Conservation (phyloP, 2,113 vertebrate genomes). For the Cyanocitta stelleri region DNA sequence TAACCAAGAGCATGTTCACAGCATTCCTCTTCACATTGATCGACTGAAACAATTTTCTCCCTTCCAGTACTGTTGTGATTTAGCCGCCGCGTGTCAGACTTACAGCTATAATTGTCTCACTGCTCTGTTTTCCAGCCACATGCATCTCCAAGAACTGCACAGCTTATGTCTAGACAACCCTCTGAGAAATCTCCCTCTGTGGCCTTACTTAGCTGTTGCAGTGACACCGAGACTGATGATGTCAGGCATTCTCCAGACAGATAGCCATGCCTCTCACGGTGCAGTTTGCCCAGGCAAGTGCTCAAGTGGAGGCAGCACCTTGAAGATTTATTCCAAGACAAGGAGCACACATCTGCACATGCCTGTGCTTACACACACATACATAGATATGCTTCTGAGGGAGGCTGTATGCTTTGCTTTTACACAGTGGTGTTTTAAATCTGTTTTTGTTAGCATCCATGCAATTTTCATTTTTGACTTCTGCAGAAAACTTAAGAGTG, state of each 20-base stretch:
- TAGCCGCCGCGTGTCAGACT: not conserved
- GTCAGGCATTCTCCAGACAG: conserved; percentile 7
- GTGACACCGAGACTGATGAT: conserved; percentile 41
- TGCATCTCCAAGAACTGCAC: not conserved
- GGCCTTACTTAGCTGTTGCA: conserved; percentile 27
- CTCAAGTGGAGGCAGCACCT: not conserved
- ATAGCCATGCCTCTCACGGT: not conserved
- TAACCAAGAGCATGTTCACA: not conserved
- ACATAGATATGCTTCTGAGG: not conserved
- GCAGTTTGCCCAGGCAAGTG: not conserved
- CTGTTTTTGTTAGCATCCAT: not conserved
- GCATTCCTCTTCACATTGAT: not conserved
- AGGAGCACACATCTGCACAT: not conserved
- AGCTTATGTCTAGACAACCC: conserved; percentile 59
- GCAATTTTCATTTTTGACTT: not conserved
- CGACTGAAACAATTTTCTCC: not conserved
- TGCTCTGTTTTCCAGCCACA: not conserved
- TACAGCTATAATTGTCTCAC: conserved; percentile 6
- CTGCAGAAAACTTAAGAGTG: not conserved
- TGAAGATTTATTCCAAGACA: not conserved
- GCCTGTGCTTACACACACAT: not conserved
- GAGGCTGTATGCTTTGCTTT: not conserved
- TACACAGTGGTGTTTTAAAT: not conserved
- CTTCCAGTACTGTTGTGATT: not conserved
- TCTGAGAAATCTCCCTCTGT: conserved; percentile 44